Base-by-base conservation (phyloP, 2,888 invertebrate genomes). In the Rhagonycha fulva region DNA sequence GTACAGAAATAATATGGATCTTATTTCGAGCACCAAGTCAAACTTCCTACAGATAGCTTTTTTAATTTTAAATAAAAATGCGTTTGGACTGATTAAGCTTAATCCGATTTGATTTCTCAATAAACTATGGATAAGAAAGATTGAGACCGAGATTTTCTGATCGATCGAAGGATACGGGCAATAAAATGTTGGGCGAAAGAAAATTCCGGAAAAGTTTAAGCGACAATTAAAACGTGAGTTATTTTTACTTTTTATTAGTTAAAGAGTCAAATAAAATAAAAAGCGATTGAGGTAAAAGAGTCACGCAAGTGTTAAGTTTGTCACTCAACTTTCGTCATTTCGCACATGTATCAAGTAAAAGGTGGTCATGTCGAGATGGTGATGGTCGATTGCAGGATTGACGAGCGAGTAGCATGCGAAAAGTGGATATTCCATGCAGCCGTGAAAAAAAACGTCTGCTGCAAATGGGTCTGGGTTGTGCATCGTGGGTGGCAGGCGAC, bases 361-460 rank as follows among this genome's bases (percentile, higher is more conserved):
- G 83, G 84, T 85, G 85, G 84, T 84, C 84, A 86, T 84, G 86
- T 86, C 86, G 81, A 86, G 86, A 86, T 87, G 85, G 86, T 86
- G 86, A 86, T 83, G 84, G 84, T 81, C 84, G 86, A 87, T 86
- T 86, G 83, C 80, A 81, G 78, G 84, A 86, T 86, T 86, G 87
- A 87, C 84, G 86, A 85, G 84, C 82, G 81, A 82, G 82, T 82
- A 82, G 82, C 85, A 84, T 84, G 84, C 85, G 84, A 85, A 84
- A 84, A 81, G 83, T 80, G 81, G 80, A 82, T 81, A 81, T 79
- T 81, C 79, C 78, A 78, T 76, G 78, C 78, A 76, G 77, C 73
- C 78, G 78, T 80, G 78, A 72, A 80, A 79, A 80, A 79, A 80
- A 75, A 77, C 72, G 74, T 74, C 76, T 77, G 76, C 81, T 79